These are phyloP conservation scores for Procambarus clarkii DNA, from an alignment of 1,140 invertebrate species.

Conservation along the genomic window DNA sequence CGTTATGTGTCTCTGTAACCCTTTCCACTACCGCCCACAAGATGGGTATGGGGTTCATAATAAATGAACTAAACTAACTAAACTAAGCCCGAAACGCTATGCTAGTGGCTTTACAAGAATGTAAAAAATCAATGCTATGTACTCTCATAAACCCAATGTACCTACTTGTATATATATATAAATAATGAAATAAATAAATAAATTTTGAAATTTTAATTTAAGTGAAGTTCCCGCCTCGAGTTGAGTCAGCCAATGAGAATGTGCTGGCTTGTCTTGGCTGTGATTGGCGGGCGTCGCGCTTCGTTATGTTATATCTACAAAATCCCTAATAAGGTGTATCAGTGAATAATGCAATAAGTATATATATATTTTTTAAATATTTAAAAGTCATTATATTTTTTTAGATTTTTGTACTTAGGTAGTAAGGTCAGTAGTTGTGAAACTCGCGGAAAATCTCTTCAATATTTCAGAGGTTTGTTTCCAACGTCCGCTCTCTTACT, in stretches of 20 bases:
- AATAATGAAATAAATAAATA: too few relatives aligned
- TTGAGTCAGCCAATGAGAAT: not conserved
- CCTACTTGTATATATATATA: too few relatives aligned
- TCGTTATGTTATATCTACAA: not conserved
- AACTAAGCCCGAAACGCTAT: too few relatives aligned
- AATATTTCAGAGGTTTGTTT: not conserved
- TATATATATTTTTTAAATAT: not conserved
- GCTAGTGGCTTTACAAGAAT: too few relatives aligned
- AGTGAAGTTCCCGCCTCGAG: not conserved
- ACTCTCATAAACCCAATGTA: too few relatives aligned
- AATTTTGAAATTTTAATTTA: too few relatives aligned
- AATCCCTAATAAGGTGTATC: not conserved
- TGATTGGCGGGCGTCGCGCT: not conserved
- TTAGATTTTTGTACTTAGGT: not conserved
- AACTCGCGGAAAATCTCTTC: not conserved
- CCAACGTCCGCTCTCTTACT: slow-evolving; percentile 21
- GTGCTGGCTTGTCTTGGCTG: not conserved
- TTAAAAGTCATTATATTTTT: not conserved
- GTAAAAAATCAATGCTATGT: too few relatives aligned
- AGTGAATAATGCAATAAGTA: not conserved
- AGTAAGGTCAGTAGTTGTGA: not conserved
- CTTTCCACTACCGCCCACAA: too few relatives aligned
- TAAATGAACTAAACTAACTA: too few relatives aligned
- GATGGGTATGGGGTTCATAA: too few relatives aligned
- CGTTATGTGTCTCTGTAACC: too few relatives aligned